Conservation (phyloP, 2,113 vertebrate species). For the Himantopus leucocephalus region DNA sequence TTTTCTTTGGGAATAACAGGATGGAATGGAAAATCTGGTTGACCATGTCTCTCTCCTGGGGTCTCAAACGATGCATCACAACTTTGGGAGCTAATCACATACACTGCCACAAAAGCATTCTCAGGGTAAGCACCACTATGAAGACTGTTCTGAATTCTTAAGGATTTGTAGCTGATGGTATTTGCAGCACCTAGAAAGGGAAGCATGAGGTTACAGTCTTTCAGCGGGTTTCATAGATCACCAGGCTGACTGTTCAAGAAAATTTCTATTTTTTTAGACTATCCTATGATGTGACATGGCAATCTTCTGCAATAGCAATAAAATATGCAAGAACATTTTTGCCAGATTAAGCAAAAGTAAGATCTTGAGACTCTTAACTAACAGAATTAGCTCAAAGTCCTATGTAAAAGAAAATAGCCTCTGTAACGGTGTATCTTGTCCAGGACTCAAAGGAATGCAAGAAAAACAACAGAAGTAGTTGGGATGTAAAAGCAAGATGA, state of each 20-base stretch:
- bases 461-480: neutral
- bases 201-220: neutral
- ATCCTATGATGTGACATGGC: neutral
- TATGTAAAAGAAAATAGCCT: neutral
- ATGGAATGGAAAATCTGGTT: neutral
- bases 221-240: neutral
- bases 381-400: neutral
- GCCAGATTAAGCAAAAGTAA: neutral
- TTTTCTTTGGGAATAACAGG: neutral
- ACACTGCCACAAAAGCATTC: neutral
- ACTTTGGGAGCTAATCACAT: neutral
- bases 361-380: neutral
- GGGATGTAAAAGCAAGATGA: neutral
- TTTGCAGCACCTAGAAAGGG: neutral
- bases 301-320: neutral
- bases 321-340: neutral
- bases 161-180: neutral
- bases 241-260: neutral
- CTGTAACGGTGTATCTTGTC: neutral
- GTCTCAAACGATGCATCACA: neutral
- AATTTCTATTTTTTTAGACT: neutral
- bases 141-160: neutral
- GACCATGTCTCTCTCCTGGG: neutral
- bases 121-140: neutral
- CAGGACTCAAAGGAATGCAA: neutral